Base-by-base conservation (phyloP, 2,888 invertebrate genomes). In the Strigamia crassipes region DNA sequence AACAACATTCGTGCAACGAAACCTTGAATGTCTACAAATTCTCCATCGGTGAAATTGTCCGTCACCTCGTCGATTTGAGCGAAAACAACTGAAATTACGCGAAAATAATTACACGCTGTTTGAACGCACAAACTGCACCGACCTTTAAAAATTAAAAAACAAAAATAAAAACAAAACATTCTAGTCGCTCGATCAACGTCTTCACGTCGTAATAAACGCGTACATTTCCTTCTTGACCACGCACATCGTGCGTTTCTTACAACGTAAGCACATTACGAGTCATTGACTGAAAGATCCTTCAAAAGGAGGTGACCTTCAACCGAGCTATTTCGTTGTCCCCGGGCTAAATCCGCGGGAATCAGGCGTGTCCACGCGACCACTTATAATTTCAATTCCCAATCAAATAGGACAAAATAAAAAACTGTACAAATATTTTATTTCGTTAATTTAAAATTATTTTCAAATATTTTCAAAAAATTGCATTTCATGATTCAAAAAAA, bases 301-400 rank as follows among this genome's bases (percentile, higher is more conserved):
- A 51, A 51, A 51, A 51, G 51, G 51, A 51, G 51, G 51, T 51
- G 51, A 51, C 51, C 51, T 51, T 51, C 51, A 51, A 51, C 51
- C n/a, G 18, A 51, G 51, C 13, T 15, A n/a, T 51, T 51, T n/a
- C 15, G 51, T 8, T 51, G 51, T 4, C 51, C 51, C 51, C 6
- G 51, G 51, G 51, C 51, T 6, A 15, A 51, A 51, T 51, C 18
- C 8, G 15, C 10, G 51, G 51, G 2, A 51, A 51, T 51, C 51
- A n/a, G 51, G 51, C 51, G 51, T 51, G 51, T 51, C 51, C 51
- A 18, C 15, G 4, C n/a, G 10, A 42, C 10, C 42, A 42, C 2
- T 15, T 42, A 6, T 42, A 1, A 4, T 42, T 42, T 10, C 42
- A 15, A 6, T 42, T 34, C 2, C 42, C 15, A 51, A 51, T 18